Base-by-base conservation (phyloP, 2,797 vertebrate genomes). In the Nannoperca obscura region DNA sequence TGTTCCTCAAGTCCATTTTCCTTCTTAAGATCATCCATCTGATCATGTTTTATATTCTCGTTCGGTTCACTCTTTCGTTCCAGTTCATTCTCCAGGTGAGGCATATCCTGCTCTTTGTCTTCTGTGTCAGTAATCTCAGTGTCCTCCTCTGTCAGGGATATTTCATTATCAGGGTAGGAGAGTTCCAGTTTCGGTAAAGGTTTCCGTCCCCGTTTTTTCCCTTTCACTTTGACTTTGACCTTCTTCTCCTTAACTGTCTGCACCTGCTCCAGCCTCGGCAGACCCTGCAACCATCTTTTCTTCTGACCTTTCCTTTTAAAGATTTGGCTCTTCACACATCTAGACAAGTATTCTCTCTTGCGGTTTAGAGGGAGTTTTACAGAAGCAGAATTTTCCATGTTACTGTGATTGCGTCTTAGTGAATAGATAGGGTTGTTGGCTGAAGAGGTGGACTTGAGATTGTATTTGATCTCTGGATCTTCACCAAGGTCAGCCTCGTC, bases 91-190 rank as follows among this genome's bases (percentile, higher is more conserved):
- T 77, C 76, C 27, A 74, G 27, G 17, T 75, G 60, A 76, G 82
- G 76, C 68, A 84, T 77, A 5, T 77, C 54, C 14, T 5, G 27
- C 52, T 71, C 76, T 27, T 27, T 40, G 15, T 71, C 50, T 44
- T 78, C 64, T 1, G 34, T 73, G 22, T 80, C 81, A 6, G 24
- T 74, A 58, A 71, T 66, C 44, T 72, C 57, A 22, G 34, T 60
- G 20, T 89, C 62, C 20, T 86, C 85, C 59, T 85, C 76, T 9
- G 78, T 20, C 1, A 92, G 42, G 15, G 34, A 14, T 14, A 95
- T 59, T 89, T 95, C 95, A 70, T 96, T 96, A 52, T 96, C 95
- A 3, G 95, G 95, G 77, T 88, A 95, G 13, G 92, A 95, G 12
- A 94, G 70, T 74, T 95, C 95, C 47, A 94, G 70, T 77, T 82